Conservation (phyloP, 2,888 invertebrate species). For the Mythimna vitellina region DNA sequence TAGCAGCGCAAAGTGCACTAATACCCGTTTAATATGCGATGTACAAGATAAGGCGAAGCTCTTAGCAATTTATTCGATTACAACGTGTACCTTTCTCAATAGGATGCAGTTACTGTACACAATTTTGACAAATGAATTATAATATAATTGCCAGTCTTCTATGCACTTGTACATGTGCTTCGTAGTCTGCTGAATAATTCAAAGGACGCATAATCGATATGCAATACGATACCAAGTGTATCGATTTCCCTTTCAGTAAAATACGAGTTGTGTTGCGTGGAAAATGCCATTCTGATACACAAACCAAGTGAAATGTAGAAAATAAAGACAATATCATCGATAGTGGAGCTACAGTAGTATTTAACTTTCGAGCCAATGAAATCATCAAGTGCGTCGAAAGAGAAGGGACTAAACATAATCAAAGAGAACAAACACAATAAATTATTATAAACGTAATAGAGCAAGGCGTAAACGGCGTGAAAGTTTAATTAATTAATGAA, state of each 20-base stretch:
- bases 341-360: constrained; percentile 26
- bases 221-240: constrained; percentile 71
- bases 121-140: constrained; percentile 58
- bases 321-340: constrained; percentile 55
- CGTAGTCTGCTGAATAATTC: constrained; percentile 75
- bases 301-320: constrained; percentile 54
- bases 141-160: constrained; percentile 60
- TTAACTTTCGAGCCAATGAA: constrained; percentile 59
- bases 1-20: constrained; percentile 48
- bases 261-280: constrained; percentile 54
- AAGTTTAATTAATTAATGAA: constrained; percentile 77
- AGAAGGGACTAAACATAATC: constrained; percentile 52
- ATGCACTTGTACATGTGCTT: constrained; percentile 55
- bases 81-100: constrained; percentile 35
- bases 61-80: constrained; percentile 55
- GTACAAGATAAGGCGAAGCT: constrained; percentile 54
- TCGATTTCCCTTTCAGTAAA: constrained; percentile 71
- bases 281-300: constrained; percentile 54
- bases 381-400: constrained; percentile 57
- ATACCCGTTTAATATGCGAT: constrained; percentile 55
- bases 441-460: constrained; percentile 63
- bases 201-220: constrained; percentile 76
- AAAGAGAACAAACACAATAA: constrained; percentile 66
- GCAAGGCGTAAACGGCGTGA: constrained; percentile 71
- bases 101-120: constrained; percentile 27